A percentile compares a stretch with the other conserved stretches of the same genome.
These are phyloP conservation scores for Poecilia wingei DNA, from an alignment of 2,797 vertebrate species.

Conservation along the genomic window DNA sequence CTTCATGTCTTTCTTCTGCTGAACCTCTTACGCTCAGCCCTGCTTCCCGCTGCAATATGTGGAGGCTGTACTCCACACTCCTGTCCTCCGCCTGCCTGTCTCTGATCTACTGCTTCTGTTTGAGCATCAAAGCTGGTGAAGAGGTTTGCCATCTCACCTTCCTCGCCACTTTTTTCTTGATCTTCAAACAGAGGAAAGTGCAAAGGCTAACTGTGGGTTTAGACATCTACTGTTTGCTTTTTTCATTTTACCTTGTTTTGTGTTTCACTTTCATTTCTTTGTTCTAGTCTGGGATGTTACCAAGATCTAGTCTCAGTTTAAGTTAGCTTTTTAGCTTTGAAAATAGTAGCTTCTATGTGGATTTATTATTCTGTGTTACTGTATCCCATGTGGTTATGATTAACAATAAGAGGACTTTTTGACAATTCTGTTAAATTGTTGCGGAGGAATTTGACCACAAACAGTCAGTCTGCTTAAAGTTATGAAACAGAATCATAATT, in stretches of 20 bases:
- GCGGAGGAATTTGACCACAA: not conserved
- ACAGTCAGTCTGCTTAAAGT: not conserved
- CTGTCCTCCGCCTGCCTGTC: slow-evolving; percentile 56
- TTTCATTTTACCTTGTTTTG: not conserved
- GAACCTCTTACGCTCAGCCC: slow-evolving; percentile 7
- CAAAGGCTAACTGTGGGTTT: slow-evolving; percentile 68
- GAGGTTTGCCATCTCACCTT: slow-evolving; percentile 71
- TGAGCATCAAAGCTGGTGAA: slow-evolving; percentile 77
- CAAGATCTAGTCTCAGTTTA: not conserved
- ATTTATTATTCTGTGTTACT: not conserved
- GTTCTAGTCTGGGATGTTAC: not conserved
- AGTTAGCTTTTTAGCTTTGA: not conserved
- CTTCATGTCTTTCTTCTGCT: slow-evolving; percentile 29
- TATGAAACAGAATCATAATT: not conserved
- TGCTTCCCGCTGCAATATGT: slow-evolving; percentile 30
- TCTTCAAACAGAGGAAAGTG: slow-evolving; percentile 67
- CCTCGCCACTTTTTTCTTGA: slow-evolving; percentile 60
- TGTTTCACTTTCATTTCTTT: not conserved
- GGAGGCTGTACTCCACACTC: slow-evolving; percentile 24
- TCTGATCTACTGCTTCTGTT: slow-evolving; percentile 75
- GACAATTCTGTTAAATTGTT: not conserved
- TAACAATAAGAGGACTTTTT: not conserved
- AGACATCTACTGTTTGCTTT: slow-evolving; percentile 8
- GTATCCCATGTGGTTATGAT: not conserved
- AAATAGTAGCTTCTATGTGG: not conserved